Percentiles rank a stretch among this genome's conserved stretches.
phyloP scores from a whole-genome alignment of 1,140 invertebrate genomes.

The Nephotettix cincticeps region DNA sequence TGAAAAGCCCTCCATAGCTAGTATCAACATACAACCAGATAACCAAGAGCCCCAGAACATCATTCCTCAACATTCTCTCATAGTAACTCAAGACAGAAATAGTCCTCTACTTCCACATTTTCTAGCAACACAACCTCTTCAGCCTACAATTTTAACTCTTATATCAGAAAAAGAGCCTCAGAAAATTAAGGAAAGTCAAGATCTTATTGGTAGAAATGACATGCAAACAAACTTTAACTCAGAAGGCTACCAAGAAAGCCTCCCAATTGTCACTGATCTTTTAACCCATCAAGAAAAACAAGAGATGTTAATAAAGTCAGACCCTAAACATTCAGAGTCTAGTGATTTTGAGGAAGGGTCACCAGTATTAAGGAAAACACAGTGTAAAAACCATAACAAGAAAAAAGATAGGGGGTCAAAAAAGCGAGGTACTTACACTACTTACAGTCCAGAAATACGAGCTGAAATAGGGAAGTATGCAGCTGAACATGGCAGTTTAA shows the following conservation, averaged over 20 bases:
- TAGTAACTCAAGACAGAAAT: constrained; percentile 7
- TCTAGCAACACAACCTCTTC: constrained; percentile 4
- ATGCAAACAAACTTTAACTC: neutral
- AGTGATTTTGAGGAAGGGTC: neutral
- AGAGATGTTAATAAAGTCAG: neutral
- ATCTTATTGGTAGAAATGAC: neutral
- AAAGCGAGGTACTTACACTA: constrained; percentile 44
- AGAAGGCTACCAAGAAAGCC: neutral
- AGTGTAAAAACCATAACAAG: constrained; percentile 23
- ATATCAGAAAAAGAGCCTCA: neutral
- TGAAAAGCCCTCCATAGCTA: neutral
- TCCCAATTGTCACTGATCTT: neutral
- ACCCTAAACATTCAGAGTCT: neutral
- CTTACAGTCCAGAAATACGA: constrained; percentile 47
- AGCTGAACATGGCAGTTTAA: constrained; percentile 46
- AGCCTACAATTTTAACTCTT: neutral
- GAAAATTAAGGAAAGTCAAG: neutral
- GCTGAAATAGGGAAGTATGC: constrained; percentile 49
- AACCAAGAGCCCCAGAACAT: neutral
- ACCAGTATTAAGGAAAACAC: neutral
- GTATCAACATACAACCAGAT: neutral
- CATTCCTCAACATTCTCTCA: constrained; percentile 14
- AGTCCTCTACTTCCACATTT: neutral
- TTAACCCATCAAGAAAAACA: neutral
- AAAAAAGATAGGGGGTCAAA: constrained; percentile 35